Conservation (phyloP, 2,888 invertebrate genomes). For the Spisula solida region DNA sequence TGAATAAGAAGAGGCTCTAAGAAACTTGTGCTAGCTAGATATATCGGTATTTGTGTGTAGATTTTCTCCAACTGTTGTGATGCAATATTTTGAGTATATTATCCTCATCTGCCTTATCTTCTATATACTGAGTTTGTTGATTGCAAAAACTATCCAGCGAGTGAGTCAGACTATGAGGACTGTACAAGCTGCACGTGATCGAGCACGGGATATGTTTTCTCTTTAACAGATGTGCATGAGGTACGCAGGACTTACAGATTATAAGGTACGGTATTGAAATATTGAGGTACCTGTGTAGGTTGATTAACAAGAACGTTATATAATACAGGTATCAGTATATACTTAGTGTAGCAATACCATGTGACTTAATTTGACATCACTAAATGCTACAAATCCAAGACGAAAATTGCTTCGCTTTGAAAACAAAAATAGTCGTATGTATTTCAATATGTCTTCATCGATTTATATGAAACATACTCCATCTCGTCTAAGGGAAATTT, state of each 20-base stretch:
- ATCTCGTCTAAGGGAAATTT: too few relatives aligned
- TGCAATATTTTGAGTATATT: conserved; percentile 64
- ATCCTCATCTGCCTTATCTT: conserved; percentile 50
- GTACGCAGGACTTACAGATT: background rate
- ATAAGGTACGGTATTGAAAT: background rate
- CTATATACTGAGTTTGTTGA: conserved; percentile 45
- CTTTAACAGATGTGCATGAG: background rate
- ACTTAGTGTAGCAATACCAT: too few relatives aligned
- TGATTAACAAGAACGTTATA: background rate
- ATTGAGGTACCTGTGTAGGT: background rate
- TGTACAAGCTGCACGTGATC: background rate
- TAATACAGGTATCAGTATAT: background rate
- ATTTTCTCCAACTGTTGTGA: conserved; percentile 12
- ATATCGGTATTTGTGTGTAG: background rate
- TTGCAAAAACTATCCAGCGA: conserved; percentile 44
- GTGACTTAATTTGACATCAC: too few relatives aligned
- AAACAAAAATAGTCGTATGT: too few relatives aligned
- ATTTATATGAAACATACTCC: too few relatives aligned
- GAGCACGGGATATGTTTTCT: background rate
- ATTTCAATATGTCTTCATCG: too few relatives aligned
- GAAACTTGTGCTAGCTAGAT: too few relatives aligned
- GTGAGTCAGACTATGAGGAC: background rate
- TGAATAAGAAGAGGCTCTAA: too few relatives aligned
- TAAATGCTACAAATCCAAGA: too few relatives aligned
- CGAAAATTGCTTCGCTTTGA: too few relatives aligned